Evolutionary conservation across 2,888 invertebrate genomes (phyloP).

Genomic region (Polymixis flavicincta): DNA sequence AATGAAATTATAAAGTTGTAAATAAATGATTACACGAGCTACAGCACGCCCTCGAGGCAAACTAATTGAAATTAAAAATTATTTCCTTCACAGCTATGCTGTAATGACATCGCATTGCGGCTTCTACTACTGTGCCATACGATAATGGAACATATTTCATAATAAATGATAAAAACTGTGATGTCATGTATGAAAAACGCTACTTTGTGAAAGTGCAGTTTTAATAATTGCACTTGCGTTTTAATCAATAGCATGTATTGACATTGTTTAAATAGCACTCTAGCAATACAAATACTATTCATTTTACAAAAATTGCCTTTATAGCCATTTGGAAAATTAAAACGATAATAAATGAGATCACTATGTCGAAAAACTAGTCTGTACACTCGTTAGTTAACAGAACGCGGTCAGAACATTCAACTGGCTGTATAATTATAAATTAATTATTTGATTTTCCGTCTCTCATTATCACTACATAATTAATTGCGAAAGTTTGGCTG

Average conservation of each 20-base stretch:
- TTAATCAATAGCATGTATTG: not conserved
- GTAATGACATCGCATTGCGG: conserved; percentile 35
- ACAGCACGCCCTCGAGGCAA: conserved; percentile 25
- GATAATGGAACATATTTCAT: conserved; percentile 43
- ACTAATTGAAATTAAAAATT: conserved; percentile 56
- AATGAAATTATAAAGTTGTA: conserved; percentile 37
- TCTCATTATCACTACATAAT: not conserved
- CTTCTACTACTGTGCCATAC: not conserved
- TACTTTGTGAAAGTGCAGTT: conserved; percentile 18
- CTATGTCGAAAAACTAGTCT: not conserved
- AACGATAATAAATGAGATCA: not conserved
- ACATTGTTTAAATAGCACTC: not conserved
- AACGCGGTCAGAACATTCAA: not conserved
- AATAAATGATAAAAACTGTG: conserved; percentile 16
- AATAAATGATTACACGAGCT: conserved; percentile 40
- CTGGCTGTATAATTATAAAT: not conserved
- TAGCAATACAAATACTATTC: too few species aligned
- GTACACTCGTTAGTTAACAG: not conserved
- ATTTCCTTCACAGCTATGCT: conserved; percentile 18
- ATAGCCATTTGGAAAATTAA: not conserved
- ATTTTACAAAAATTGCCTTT: too few species aligned
- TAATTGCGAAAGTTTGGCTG: not conserved
- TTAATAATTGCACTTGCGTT: not conserved
- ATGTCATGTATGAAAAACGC: conserved; percentile 13
- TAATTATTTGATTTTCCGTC: not conserved